Evolutionary conservation across 2,113 vertebrate species (phyloP), one percentile per base, ranked within the genome.

Genomic region (Corydoras maculifer): DNA sequence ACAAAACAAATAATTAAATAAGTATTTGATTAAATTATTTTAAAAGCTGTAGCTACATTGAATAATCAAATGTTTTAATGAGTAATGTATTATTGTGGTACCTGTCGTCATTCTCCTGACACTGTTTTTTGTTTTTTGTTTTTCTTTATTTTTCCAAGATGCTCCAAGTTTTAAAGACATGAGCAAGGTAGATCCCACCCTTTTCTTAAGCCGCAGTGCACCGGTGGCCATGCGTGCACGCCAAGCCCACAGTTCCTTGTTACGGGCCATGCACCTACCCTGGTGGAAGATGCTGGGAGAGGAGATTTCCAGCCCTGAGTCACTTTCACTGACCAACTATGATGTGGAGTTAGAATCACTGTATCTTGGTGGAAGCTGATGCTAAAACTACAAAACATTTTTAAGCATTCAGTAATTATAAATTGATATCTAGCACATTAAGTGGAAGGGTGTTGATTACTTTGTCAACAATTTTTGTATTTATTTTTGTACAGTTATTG

Each of bases 241-340:
- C 6, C 90, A 94, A 7, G 82, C 86, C 65, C 95, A 99, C 81
- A 89, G 87, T 12, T 76, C 86, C 1, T 68, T 87, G 80, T 85
- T 98, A 77, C 94, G 90, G 83, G 82, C 84, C 0, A 54, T 76
- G 58, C 80, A 77, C 62, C 91, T 89, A 68, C 94, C 95, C 0
- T 98, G 95, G 94, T 98, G 94, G 96, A 92, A 86, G 82, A 94
- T 81, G n/a, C 89, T 97, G 72, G 91, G 85, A 65, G 89, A 91
- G 12, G 89, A 90, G 57, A 80, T 85, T 66, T 65, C 71, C 1
- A 80, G 86, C 79, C 80, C 86, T 53, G 85, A 84, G 68, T 74
- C 77, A 14, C 43, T 84, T 81, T 82, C 84, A 77, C 80, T 86
- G 0, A 86, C 86, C 73, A 83, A 85, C 12, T 76, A 91, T 62